Evolutionary conservation across 2,888 invertebrate species (phyloP).

Genomic region (Creontiades dilutus): DNA sequence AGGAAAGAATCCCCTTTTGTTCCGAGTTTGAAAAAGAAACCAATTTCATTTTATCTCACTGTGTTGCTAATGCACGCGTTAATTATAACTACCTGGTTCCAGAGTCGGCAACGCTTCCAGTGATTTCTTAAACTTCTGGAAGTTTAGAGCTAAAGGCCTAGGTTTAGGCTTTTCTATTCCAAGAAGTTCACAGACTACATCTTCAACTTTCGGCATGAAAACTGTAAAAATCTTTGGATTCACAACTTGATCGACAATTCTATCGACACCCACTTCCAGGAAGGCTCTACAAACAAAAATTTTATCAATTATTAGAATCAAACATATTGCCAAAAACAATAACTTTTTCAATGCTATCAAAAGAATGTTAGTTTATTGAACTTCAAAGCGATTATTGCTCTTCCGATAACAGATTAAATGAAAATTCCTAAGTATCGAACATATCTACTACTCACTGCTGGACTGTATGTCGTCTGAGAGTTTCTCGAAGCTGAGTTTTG

Average conservation of each 20-base stretch:
- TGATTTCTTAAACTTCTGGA: constrained; percentile 40
- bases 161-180: constrained; percentile 85
- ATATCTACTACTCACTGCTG: constrained; percentile 83
- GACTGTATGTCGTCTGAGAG: constrained; percentile 90
- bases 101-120: not conserved
- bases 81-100: not conserved
- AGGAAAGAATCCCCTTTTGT: no score
- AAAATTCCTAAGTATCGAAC: no score
- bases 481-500: constrained; percentile 94
- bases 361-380: no score
- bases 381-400: no score
- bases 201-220: constrained; percentile 94
- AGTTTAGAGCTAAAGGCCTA: constrained; percentile 4
- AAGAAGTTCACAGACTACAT: constrained; percentile 91
- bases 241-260: constrained; percentile 97
- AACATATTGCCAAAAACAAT: no score
- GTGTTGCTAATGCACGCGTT: no score
- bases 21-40: no score
- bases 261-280: constrained; percentile 93
- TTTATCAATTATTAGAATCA: no score
- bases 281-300: constrained; percentile 81
- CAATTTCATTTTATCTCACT: no score
- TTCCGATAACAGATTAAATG: no score
- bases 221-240: constrained; percentile 93
- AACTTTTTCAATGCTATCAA: no score